phyloP scores from a whole-genome alignment of 2,888 invertebrate species.

The Bombylius discolor region DNA sequence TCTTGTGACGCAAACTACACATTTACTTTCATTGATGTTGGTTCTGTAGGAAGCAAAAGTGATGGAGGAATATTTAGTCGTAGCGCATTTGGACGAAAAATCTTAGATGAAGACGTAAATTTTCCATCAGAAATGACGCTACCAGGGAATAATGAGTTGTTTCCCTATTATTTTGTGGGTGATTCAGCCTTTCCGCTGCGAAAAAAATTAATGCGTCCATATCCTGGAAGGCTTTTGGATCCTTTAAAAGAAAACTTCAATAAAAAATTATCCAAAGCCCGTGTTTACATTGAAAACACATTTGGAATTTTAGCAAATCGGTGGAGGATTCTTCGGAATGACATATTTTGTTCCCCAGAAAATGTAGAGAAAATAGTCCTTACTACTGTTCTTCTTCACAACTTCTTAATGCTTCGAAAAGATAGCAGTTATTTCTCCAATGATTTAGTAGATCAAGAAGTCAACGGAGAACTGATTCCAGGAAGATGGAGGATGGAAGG shows the following conservation, averaged over 20 bases:
- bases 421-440: too few relatives aligned
- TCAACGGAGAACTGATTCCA: too few relatives aligned
- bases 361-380: slow-evolving; percentile 17
- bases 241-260: slow-evolving; percentile 16
- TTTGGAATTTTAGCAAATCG: slow-evolving; percentile 19
- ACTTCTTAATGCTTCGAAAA: neutral
- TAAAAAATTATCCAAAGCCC: slow-evolving; percentile 16
- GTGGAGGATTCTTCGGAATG: slow-evolving; percentile 16
- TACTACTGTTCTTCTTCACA: slow-evolving; percentile 2
- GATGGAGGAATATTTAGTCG: slow-evolving; percentile 15
- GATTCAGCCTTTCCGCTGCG: slow-evolving; percentile 17
- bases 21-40: slow-evolving; percentile 25
- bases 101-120: neutral
- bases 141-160: too few relatives aligned
- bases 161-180: slow-evolving; percentile 15
- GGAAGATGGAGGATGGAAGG: too few relatives aligned
- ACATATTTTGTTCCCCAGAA: slow-evolving; percentile 15
- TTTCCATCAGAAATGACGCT: too few relatives aligned
- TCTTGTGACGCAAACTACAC: slow-evolving; percentile 21
- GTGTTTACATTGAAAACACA: slow-evolving; percentile 18
- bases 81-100: neutral
- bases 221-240: slow-evolving; percentile 13
- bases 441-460: too few relatives aligned
- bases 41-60: slow-evolving; percentile 21
- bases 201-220: slow-evolving; percentile 18